Conservation (phyloP, 2,888 invertebrate genomes). For the Trichogramma dendrolimi region DNA sequence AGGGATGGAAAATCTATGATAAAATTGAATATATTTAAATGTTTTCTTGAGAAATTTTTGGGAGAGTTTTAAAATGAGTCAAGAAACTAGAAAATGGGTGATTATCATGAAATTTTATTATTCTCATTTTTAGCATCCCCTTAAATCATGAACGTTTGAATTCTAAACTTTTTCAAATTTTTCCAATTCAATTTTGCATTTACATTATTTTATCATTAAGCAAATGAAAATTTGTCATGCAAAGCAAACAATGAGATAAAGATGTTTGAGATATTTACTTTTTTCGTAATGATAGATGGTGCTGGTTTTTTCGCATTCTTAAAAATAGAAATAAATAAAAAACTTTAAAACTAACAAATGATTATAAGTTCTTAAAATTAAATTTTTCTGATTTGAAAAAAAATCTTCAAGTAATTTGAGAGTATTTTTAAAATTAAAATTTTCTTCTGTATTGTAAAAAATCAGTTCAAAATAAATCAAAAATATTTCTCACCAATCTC, state of each 20-base stretch:
- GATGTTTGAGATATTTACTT: conserved; percentile 23
- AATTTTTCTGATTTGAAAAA: neutral
- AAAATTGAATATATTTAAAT: too few relatives aligned
- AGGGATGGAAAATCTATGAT: too few relatives aligned
- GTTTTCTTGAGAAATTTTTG: too few relatives aligned
- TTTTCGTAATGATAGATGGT: conserved; percentile 19
- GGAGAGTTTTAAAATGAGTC: too few relatives aligned
- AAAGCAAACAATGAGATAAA: conserved; percentile 14
- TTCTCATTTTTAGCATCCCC: too few relatives aligned
- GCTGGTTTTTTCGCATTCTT: conserved; percentile 23
- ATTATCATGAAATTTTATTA: too few relatives aligned
- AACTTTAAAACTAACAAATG: conserved; percentile 10
- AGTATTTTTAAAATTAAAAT: neutral
- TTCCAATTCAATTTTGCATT: too few relatives aligned
- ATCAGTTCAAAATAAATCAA: neutral
- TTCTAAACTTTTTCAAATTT: too few relatives aligned
- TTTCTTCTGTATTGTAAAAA: too few relatives aligned
- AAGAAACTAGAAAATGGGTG: too few relatives aligned
- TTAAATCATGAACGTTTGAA: too few relatives aligned
- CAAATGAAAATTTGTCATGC: conserved; percentile 5
- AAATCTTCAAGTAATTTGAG: neutral
- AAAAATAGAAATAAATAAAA: conserved; percentile 18
- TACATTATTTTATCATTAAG: too few relatives aligned
- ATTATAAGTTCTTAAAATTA: conserved; percentile 21
- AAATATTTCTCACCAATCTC: conserved; percentile 51